A percentile compares a stretch with the other conserved stretches of the same genome.
Conservation (phyloP, 2,113 vertebrate genomes). For the Daboia siamensis region DNA sequence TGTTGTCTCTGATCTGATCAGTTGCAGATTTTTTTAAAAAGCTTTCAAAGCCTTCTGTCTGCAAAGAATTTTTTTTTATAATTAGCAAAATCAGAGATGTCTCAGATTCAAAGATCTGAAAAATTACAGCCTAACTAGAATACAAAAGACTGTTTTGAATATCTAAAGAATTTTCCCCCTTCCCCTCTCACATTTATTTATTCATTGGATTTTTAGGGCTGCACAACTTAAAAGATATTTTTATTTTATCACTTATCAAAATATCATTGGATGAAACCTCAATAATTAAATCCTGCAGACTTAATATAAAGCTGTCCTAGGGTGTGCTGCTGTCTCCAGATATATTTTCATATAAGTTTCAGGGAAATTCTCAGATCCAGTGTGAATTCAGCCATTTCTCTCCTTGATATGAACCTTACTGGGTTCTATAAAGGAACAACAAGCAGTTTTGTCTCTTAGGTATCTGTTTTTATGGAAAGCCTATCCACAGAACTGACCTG, state of each 20-base stretch:
- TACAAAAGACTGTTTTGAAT: not conserved
- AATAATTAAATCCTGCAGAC: accelerated
- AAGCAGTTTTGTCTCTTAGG: not conserved
- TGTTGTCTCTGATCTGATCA: not conserved
- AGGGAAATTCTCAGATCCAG: not conserved
- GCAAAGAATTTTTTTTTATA: not conserved
- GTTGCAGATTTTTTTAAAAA: not conserved
- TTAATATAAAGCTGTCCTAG: not conserved
- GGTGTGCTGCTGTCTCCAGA: not conserved
- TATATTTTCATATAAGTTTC: too few relatives aligned
- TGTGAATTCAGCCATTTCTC: not conserved
- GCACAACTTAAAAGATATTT: not conserved
- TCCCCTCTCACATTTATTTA: not conserved
- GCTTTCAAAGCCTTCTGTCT: not conserved
- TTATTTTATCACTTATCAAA: accelerated
- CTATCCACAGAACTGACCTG: not conserved
- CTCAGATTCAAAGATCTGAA: not conserved
- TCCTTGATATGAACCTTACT: not conserved
- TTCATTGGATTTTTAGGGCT: not conserved
- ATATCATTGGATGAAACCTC: not conserved
- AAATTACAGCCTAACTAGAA: not conserved
- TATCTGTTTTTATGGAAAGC: not conserved
- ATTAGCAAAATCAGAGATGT: not conserved
- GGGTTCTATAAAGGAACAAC: not conserved
- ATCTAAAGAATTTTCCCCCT: accelerated